Conservation (phyloP, 64 coral and sea anemone species). For the Pocillopora damicornis region DNA sequence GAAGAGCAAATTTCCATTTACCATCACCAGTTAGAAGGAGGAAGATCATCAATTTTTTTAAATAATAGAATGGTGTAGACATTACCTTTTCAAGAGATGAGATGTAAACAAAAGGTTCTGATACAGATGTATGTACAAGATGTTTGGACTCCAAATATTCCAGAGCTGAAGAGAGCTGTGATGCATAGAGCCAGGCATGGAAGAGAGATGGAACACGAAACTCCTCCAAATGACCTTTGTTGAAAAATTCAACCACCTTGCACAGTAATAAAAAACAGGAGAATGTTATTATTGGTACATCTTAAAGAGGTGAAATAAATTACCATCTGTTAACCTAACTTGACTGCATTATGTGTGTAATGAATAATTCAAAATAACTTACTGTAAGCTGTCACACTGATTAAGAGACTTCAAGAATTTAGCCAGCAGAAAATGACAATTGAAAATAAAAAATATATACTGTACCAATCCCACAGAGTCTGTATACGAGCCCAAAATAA, state of each 20-base stretch:
- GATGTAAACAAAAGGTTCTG: conserved; percentile 27
- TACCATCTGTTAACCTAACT: not conserved
- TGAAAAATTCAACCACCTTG: conserved; percentile 21
- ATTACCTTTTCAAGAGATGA: conserved; percentile 11
- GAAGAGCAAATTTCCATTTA: not conserved
- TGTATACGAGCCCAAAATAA: conserved; percentile 22
- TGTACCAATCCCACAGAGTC: conserved; percentile 26
- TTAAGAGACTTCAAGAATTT: no score
- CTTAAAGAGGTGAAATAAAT: not conserved
- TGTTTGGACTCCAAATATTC: conserved; percentile 15
- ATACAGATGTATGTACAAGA: conserved; percentile 10
- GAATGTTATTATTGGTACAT: no score
- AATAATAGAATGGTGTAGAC: not conserved
- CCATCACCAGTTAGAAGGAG: not conserved
- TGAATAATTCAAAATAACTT: not conserved
- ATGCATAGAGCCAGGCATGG: conserved; percentile 42
- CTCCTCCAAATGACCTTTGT: conserved; percentile 19
- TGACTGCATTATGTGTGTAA: not conserved
- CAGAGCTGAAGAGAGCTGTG: conserved; percentile 30
- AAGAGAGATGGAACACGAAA: conserved; percentile 22
- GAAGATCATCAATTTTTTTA: not conserved
- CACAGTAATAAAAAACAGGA: no score
- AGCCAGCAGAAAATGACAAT: no score
- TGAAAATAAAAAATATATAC: not conserved
- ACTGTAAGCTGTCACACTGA: not conserved